A percentile compares a stretch with the other conserved stretches of the same genome.
These are phyloP conservation scores for Cheilosia impressa DNA, from an alignment of 2,888 invertebrate genomes.

Conservation along the genomic window DNA sequence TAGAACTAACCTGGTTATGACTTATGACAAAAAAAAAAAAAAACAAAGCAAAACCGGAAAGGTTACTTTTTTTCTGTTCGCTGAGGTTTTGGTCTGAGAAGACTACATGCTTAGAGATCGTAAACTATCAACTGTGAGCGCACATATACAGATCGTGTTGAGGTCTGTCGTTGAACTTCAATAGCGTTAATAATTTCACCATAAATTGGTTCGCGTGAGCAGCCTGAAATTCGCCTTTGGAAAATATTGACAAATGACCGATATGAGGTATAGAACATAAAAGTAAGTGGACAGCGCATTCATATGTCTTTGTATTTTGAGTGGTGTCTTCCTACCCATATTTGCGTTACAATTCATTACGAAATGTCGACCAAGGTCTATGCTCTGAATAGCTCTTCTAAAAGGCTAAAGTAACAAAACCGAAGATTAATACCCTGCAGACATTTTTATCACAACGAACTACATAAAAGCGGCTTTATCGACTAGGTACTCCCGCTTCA, in stretches of 20 bases:
- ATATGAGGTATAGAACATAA: too few relatives aligned
- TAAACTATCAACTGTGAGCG: too few relatives aligned
- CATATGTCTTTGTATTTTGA: too few relatives aligned
- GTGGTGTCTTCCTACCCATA: too few relatives aligned
- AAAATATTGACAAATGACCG: neutral
- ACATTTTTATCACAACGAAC: too few relatives aligned
- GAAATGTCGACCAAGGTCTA: too few relatives aligned
- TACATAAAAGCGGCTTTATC: too few relatives aligned
- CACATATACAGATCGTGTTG: constrained; percentile 19
- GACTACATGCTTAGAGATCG: neutral
- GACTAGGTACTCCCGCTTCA: neutral
- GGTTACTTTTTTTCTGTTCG: constrained; percentile 15
- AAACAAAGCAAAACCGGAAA: constrained; percentile 14
- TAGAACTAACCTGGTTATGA: neutral
- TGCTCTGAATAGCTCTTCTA: too few relatives aligned
- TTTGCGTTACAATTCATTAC: too few relatives aligned
- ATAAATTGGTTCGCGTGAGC: neutral
- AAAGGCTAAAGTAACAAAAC: too few relatives aligned
- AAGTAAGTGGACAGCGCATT: too few relatives aligned
- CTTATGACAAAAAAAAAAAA: neutral
- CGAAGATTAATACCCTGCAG: too few relatives aligned
- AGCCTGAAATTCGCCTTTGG: neutral
- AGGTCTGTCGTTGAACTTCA: constrained; percentile 47
- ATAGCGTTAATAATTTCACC: constrained; percentile 9
- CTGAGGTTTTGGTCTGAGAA: neutral